phyloP scores from a whole-genome alignment of 2,113 vertebrate species.

The Passerina amoena region DNA sequence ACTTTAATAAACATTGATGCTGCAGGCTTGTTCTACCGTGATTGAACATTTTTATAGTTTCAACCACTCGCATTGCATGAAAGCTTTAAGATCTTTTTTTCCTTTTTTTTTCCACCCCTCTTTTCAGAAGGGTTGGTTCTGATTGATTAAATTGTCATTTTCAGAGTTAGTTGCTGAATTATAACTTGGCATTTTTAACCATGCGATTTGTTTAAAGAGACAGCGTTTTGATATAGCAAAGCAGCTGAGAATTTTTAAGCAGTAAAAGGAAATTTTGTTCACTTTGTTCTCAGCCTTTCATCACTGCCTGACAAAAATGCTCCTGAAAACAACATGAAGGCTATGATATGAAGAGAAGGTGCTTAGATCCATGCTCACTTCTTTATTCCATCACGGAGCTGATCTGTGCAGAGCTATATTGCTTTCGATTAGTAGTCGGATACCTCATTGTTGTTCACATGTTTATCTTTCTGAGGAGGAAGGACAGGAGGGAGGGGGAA shows the following conservation, averaged over 20 bases:
- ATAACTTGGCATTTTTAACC: conserved; percentile 60
- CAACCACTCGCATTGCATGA: conserved; percentile 45
- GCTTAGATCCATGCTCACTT: not conserved
- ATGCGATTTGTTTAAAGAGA: conserved; percentile 67
- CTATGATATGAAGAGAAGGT: conserved; percentile 2
- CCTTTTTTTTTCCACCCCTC: not conserved
- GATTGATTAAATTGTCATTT: conserved; percentile 75
- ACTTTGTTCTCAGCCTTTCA: conserved; percentile 62
- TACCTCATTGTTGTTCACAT: not conserved
- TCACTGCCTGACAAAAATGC: conserved; percentile 35
- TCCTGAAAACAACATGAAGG: conserved; percentile 39
- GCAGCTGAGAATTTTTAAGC: conserved; percentile 61
- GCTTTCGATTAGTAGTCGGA: not conserved
- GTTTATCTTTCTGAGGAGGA: not conserved
- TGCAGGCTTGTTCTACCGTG: conserved; percentile 63
- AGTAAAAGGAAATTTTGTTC: conserved; percentile 28
- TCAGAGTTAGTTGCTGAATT: conserved; percentile 67
- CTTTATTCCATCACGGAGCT: not conserved
- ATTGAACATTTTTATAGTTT: conserved; percentile 70
- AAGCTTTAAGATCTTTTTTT: not conserved
- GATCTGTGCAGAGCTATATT: not conserved
- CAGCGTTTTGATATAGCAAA: conserved; percentile 51
- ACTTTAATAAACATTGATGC: conserved; percentile 69
- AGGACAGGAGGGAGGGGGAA: not conserved
- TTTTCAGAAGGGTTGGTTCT: conserved; percentile 52